A percentile compares a stretch with the other conserved stretches of the same genome.
Conservation (phyloP, 2,113 vertebrate species). For the Spizaetus ornatus region DNA sequence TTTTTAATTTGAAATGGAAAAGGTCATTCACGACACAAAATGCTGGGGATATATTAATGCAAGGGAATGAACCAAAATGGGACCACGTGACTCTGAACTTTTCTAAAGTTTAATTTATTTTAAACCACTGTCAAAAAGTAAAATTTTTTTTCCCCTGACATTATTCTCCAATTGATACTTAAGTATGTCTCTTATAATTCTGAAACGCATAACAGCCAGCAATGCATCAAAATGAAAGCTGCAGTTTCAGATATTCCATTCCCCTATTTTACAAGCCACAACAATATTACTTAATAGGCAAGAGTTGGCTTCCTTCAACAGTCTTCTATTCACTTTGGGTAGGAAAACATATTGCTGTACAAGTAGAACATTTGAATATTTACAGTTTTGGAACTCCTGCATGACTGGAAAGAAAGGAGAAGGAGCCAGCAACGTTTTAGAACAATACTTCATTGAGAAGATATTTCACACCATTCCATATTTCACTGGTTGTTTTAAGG, state of each 20-base stretch:
- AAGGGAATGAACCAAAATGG: slow-evolving; percentile 34
- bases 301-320: background rate
- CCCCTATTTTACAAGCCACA: slow-evolving; percentile 18
- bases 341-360: background rate
- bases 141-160: slow-evolving; percentile 12
- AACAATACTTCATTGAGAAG: background rate
- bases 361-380: slow-evolving; percentile 15
- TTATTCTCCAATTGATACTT: slow-evolving; percentile 40
- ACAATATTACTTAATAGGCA: slow-evolving; percentile 46
- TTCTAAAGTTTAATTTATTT: slow-evolving; percentile 42
- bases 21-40: background rate
- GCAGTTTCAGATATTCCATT: background rate
- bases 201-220: slow-evolving; percentile 18
- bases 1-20: background rate
- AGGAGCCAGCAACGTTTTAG: background rate
- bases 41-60: background rate
- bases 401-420: background rate
- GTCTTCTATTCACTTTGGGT: background rate
- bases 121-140: slow-evolving; percentile 38
- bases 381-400: slow-evolving; percentile 11
- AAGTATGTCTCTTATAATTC: slow-evolving; percentile 51
- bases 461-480: background rate
- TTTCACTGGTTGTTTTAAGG: background rate
- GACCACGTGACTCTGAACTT: slow-evolving; percentile 2
- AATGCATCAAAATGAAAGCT: slow-evolving; percentile 44